Base-by-base conservation (phyloP, 2,797 vertebrate genomes). In the Microcaecilia unicolor region DNA sequence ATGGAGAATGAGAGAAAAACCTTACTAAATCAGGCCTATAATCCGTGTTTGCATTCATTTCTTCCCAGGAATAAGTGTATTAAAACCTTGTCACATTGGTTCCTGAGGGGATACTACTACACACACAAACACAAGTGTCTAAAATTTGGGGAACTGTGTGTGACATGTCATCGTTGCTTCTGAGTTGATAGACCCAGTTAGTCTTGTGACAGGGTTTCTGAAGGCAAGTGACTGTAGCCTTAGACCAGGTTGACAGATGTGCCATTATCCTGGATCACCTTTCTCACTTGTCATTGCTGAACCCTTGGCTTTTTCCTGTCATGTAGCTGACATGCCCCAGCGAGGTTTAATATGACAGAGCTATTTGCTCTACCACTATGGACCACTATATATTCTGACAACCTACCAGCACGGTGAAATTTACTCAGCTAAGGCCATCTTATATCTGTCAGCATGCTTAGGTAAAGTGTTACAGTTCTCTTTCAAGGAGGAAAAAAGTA, bases 211-310 rank as follows among this genome's bases (percentile, higher is more conserved):
- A 40, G 42, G 28, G 44, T 34, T 35, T 33, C 1, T 0, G 22
- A 50, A 25, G 3, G 2, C 54, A 62, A 30, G 54, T 44, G 12
- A 55, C 44, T 45, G 51, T 43, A 37, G 15, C 40, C 25, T 50
- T 58, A 56, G 48, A 41, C 27, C 44, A 64, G 52, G 37, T 55
- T 61, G 65, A 75, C 67, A 69, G 51, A 55, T 57, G 44, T 51
- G 71, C 65, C 58, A 41, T 64, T 54, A 29, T 52, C 34, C 56
- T 47, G 51, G 48, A 53, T 78, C 56, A 58, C 65, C 73, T 81
- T 68, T 82, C 79, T 87, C 81, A 69, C 70, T 76, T 81, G 77
- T 78, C 86, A 82, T 52, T 58, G 48, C 64, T 28, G 71, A 72
- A 70, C 51, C 58, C 28, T 54, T 58, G 51, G 53, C 58, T 74